Base-by-base conservation (phyloP, 2,888 invertebrate genomes). In the Chaitophorus viminalis region DNA sequence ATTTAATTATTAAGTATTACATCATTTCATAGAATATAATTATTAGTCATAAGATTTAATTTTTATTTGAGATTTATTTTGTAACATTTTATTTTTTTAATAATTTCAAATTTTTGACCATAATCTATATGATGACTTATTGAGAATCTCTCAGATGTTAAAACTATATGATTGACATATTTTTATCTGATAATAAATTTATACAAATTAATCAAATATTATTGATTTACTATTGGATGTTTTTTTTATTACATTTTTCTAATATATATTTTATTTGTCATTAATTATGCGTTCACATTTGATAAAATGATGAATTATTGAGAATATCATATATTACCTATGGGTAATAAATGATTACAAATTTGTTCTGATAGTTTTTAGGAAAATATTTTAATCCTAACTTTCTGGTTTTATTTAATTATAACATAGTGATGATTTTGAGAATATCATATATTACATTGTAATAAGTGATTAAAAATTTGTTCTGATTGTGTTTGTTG, bases 91-190 rank as follows among this genome's bases (percentile, higher is more conserved):
- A 9, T n/a, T n/a, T n/a, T n/a, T n/a, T 78, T 36, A 29, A 1
- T 14, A 11, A n/a, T 1, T 76, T 65, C 76, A 60, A 29, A n/a
- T 60, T 33, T 75, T 17, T 46, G 18, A 60, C 4, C 60, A 21
- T 6, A 60, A 60, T 72, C n/a, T 46, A 72, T 29, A 36, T 86
- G 85, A 86, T 86, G 85, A 86, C 85, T 89, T 75, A 70, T 87
- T 89, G 89, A 89, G 89, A 89, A 89, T 89, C 89, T 89, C 89
- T 89, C 89, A 88, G 89, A 89, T 76, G 77, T 82, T 54, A 3
- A 36, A 52, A 81, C 21, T 29, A 60, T 60, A 60, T 88, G 88
- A 88, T 88, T 60, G 82, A 86, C 21, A 72, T 29, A 72, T 72
- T 36, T 70, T 17, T 21, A 29, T 86, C 85, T 54, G 54, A 78